These are phyloP conservation scores for Sinhomidia bicolor DNA, from an alignment of 2,888 invertebrate genomes.

Conservation along the genomic window DNA sequence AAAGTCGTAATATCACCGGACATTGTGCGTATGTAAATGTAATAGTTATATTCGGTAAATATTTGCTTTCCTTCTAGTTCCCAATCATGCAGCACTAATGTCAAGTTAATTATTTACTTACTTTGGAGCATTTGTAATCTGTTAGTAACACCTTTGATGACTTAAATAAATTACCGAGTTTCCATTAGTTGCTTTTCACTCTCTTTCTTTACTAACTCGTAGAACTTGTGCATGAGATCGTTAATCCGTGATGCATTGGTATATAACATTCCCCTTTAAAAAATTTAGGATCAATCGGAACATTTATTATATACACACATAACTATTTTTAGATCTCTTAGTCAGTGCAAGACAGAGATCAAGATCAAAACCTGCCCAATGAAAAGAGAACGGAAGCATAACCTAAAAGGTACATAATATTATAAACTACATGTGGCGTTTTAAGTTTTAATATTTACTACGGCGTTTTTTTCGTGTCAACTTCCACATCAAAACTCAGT, in stretches of 20 bases:
- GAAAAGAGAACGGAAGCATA: not conserved
- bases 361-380: not conserved
- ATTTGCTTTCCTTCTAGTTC: not conserved
- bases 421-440: not conserved
- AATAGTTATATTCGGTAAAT: not conserved
- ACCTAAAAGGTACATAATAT: not conserved
- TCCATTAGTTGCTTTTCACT: not conserved
- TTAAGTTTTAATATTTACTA: not conserved
- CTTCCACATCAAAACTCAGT: not conserved
- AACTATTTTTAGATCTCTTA: not conserved
- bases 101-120: not conserved
- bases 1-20: not conserved
- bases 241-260: not conserved
- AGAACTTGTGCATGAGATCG: not conserved
- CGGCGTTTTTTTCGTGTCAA: not conserved
- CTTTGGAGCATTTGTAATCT: not conserved
- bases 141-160: not conserved
- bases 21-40: slow-evolving; percentile 32
- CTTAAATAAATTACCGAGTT: not conserved
- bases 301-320: no score
- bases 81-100: not conserved
- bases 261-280: not conserved
- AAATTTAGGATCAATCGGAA: not conserved
- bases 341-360: no score
- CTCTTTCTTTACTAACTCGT: not conserved